A percentile compares a stretch with the other conserved stretches of the same genome.
These are phyloP conservation scores for Felis chaus DNA, from an alignment of 2,113 vertebrate species.

Conservation along the genomic window DNA sequence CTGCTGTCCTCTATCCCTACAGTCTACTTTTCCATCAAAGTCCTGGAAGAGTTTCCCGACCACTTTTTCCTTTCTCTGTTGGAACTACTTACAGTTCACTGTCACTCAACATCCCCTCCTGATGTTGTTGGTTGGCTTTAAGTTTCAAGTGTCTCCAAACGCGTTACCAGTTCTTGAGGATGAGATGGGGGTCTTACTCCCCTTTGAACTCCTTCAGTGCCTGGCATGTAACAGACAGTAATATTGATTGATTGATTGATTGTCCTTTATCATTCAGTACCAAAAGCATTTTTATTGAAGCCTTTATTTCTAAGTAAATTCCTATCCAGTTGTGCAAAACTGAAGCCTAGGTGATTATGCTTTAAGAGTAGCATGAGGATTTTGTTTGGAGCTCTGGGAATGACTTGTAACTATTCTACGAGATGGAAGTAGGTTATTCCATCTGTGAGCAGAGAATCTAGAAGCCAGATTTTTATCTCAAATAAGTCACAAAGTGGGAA, in stretches of 20 bases:
- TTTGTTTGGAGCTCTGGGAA: not conserved
- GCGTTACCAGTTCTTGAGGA: not conserved
- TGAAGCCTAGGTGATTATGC: not conserved
- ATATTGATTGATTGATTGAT: not conserved
- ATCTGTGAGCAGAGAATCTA: not conserved
- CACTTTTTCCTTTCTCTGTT: not conserved
- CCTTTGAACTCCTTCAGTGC: not conserved
- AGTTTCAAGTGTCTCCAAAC: not conserved
- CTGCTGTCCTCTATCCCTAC: not conserved
- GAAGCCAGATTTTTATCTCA: not conserved
- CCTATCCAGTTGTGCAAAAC: not conserved
- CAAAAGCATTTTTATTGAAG: constrained; percentile 1
- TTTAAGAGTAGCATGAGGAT: not conserved
- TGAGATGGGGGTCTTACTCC: not conserved
- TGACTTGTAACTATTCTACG: not conserved
- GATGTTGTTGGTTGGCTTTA: not conserved
- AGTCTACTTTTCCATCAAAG: not conserved
- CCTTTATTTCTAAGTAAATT: constrained; percentile 35
- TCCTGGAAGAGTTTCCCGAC: not conserved
- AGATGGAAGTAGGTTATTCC: not conserved
- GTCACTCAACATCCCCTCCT: not conserved
- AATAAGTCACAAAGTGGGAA: not conserved
- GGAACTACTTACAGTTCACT: not conserved
- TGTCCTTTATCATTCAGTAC: not conserved
- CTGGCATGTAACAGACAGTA: not conserved